Evolutionary conservation across 2,888 invertebrate genomes (phyloP), one percentile per base, ranked within the genome.

Genomic region (Oligia fasciuncula): DNA sequence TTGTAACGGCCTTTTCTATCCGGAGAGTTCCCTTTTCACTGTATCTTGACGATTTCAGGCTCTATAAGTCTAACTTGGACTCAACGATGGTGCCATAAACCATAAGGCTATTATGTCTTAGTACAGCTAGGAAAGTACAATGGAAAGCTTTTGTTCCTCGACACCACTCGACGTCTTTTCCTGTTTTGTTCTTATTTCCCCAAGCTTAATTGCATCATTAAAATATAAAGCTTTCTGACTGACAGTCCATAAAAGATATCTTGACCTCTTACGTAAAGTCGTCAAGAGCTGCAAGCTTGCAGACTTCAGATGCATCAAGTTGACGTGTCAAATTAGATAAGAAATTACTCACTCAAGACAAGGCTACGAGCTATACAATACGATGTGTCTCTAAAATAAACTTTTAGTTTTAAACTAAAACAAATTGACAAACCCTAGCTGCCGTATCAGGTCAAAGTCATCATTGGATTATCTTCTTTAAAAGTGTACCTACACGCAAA

Each of bases 301-400:
- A 66, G 14, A 73, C 35, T 70, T 62, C 62, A 82, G 72, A 83
- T 83, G 72, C 65, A 62, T 86, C 72, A 72, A 29, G 72, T 65
- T 82, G 46, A 78, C 68, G 49, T 72, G 68, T 66, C n/a, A 68
- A 85, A 82, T 85, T 77, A n/a, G n/a, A n/a, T n/a, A 57, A 82
- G 66, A 75, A 81, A 81, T 68, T 73, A 77, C 81, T 65, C 35
- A 80, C 54, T 66, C 51, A 57, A 60, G 29, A 62, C 54, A 13
- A 62, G 19, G 49, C 29, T 19, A 35, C 66, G n/a, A 46, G 72
- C 46, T n/a, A 4, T 29, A 46, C n/a, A 35, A 62, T 82, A 46
- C 46, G 29, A 51, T 60, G 40, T 57, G 57, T 73, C 65, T 43
- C 13, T 40, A 6, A 60, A 82, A 54, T 82, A n/a, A 51, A 54